Percentiles rank a stretch among this genome's conserved stretches.
These are phyloP conservation scores for Phaethon lepturus DNA, from an alignment of 2,113 vertebrate species.

Conservation along the genomic window DNA sequence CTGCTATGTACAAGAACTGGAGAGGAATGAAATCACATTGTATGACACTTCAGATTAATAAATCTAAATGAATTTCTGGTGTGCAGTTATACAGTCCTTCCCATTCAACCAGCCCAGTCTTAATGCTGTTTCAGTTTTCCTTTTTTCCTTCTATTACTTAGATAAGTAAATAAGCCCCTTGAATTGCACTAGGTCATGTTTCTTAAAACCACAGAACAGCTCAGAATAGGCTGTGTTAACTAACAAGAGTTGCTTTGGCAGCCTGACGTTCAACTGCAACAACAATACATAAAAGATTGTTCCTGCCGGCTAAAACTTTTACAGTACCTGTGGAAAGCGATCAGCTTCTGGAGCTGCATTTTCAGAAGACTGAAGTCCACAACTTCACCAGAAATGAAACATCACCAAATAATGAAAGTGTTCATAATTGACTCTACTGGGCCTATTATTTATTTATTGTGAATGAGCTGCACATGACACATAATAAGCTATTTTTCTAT, in stretches of 20 bases:
- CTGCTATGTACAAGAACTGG: background rate
- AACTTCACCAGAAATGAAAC: background rate
- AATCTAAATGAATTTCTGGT: background rate
- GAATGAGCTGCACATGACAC: background rate
- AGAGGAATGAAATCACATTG: background rate
- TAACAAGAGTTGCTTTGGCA: background rate
- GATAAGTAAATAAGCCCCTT: background rate
- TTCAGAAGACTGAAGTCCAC: background rate
- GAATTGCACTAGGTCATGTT: background rate
- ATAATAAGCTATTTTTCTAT: background rate
- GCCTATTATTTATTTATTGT: background rate
- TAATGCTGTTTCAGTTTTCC: background rate
- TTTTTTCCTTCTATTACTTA: background rate
- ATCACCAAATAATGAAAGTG: background rate
- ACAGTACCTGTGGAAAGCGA: background rate
- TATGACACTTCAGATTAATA: background rate
- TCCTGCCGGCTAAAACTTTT: background rate
- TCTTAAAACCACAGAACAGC: background rate
- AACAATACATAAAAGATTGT: background rate
- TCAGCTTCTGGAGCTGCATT: background rate
- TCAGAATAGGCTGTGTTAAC: background rate
- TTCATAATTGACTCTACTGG: background rate
- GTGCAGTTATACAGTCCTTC: background rate
- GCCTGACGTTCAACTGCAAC: background rate
- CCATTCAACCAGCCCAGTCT: background rate